These are phyloP conservation scores for Petrocephalus microphthalmus DNA, from an alignment of 2,113 vertebrate genomes.

Conservation along the genomic window DNA sequence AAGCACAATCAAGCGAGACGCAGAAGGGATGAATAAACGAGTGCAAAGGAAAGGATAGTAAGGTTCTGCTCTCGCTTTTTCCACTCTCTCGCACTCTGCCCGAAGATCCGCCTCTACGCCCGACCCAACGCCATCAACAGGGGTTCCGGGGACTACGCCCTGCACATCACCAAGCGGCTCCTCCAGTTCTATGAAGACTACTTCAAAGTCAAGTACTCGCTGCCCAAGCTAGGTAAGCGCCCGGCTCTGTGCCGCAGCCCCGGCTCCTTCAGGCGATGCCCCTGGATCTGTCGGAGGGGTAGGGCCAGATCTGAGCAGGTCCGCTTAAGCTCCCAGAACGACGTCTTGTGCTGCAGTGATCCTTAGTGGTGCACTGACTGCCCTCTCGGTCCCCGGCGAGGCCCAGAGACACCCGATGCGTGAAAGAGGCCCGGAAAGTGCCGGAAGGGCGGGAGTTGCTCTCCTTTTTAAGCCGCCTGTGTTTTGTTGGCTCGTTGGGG, in stretches of 20 bases:
- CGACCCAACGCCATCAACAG: slow-evolving; percentile 87
- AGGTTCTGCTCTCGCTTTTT: background rate
- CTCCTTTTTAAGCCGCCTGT: background rate
- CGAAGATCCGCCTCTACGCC: slow-evolving; percentile 86
- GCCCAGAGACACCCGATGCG: background rate
- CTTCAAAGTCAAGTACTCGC: slow-evolving; percentile 94
- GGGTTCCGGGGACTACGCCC: slow-evolving; percentile 89
- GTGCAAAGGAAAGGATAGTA: background rate
- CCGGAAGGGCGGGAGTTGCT: background rate
- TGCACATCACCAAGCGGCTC: slow-evolving; percentile 91
- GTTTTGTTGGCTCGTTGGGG: background rate
- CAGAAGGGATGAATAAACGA: background rate
- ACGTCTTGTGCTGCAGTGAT: background rate
- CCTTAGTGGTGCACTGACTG: background rate
- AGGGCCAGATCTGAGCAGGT: too few species aligned
- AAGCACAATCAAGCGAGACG: background rate
- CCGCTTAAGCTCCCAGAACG: background rate
- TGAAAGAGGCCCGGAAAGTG: background rate
- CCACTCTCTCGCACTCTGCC: background rate
- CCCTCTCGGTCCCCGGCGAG: background rate
- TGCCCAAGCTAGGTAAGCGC: slow-evolving; percentile 94
- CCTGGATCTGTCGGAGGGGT: background rate
- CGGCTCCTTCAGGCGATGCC: background rate
- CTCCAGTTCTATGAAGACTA: slow-evolving; percentile 98
- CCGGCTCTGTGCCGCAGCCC: background rate